A percentile compares a stretch with the other conserved stretches of the same genome.
These are phyloP conservation scores for Ceraclea dissimilis DNA, from an alignment of 2,888 invertebrate genomes.

Conservation along the genomic window DNA sequence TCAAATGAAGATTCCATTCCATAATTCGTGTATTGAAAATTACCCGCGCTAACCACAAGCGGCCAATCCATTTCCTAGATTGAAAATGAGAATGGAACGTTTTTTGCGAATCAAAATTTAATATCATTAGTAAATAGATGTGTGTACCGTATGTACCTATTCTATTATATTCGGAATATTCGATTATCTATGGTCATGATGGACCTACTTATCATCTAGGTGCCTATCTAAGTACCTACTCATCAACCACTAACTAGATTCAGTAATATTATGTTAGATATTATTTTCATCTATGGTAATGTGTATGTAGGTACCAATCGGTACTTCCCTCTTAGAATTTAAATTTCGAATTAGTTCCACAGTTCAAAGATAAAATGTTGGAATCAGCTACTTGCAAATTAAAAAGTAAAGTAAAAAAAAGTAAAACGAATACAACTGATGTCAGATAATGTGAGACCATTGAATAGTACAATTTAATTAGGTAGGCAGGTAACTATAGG, in stretches of 20 bases:
- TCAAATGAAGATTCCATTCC: neutral
- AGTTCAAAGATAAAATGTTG: no score
- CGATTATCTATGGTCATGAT: neutral
- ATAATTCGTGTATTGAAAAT: neutral
- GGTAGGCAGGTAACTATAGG: neutral
- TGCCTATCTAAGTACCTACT: no score
- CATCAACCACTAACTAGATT: no score
- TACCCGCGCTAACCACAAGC: neutral
- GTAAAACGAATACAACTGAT: no score
- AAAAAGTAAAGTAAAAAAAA: no score
- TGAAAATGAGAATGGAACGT: neutral
- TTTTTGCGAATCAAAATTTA: neutral
- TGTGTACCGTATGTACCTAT: neutral
- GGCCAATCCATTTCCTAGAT: constrained; percentile 2
- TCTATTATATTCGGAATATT: neutral
- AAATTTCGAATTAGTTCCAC: no score
- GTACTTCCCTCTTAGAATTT: neutral
- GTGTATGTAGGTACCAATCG: neutral
- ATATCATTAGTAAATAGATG: neutral
- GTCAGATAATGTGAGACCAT: no score
- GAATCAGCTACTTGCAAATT: no score
- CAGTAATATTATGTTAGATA: no score
- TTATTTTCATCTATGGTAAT: no score
- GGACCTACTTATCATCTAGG: no score
- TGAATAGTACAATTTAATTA: neutral